Evolutionary conservation across 2,797 vertebrate genomes (phyloP).

Genomic region (Sparidentex hasta): DNA sequence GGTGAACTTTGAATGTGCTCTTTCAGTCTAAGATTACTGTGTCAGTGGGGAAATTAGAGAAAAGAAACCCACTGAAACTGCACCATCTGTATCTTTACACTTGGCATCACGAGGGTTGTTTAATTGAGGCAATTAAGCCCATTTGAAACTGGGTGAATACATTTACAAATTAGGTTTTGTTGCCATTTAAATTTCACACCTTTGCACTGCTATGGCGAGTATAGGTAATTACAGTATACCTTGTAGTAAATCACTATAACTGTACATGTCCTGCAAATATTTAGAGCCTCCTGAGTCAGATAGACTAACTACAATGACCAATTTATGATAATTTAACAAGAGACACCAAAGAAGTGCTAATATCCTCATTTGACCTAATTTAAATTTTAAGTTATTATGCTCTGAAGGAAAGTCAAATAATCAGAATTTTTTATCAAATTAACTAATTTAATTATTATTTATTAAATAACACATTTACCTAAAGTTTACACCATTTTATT

Average conservation of each 20-base stretch:
- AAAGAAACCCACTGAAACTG: slow-evolving; percentile 65
- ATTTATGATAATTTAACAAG: background rate
- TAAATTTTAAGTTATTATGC: background rate
- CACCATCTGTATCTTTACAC: slow-evolving; percentile 77
- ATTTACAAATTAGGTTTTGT: slow-evolving; percentile 68
- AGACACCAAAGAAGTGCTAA: background rate
- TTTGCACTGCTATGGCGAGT: slow-evolving; percentile 34
- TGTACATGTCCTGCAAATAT: background rate
- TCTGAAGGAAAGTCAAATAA: background rate
- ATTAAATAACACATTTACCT: background rate
- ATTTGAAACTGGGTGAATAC: slow-evolving; percentile 71
- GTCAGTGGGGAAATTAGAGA: slow-evolving; percentile 72
- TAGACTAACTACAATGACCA: background rate
- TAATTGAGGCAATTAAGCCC: slow-evolving; percentile 72
- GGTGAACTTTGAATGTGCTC: slow-evolving; percentile 75
- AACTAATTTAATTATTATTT: too few relatives aligned
- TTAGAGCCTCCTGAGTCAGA: background rate
- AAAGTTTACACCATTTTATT: background rate
- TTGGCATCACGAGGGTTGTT: slow-evolving; percentile 67
- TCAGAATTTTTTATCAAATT: too few relatives aligned
- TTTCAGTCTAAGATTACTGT: slow-evolving; percentile 55
- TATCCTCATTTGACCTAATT: background rate
- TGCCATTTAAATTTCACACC: slow-evolving; percentile 64
- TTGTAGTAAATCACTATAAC: slow-evolving; percentile 18
- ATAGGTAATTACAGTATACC: slow-evolving; percentile 1